Conservation (phyloP, 2,888 invertebrate species). For the Stomorhina lunata region DNA sequence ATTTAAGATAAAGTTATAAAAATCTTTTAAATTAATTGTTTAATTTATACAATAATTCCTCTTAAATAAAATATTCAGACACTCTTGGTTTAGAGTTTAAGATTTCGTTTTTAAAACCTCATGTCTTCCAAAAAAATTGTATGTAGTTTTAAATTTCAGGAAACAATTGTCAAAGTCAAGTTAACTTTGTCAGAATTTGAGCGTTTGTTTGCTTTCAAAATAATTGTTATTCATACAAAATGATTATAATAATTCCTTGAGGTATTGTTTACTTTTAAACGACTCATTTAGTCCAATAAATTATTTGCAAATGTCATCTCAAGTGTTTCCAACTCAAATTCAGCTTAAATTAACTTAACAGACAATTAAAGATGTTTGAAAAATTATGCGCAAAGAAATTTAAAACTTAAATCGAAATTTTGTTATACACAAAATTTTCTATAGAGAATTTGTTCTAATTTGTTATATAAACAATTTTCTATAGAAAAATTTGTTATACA, state of each 20-base stretch:
- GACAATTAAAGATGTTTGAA: slow-evolving; percentile 4
- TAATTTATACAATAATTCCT: no score
- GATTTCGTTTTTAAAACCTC: not conserved
- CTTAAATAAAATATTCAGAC: no score
- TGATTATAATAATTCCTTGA: slow-evolving; percentile 13
- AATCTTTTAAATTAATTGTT: not conserved
- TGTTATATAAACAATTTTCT: no score
- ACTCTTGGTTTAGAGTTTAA: no score
- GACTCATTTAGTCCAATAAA: slow-evolving; percentile 24
- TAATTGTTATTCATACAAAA: slow-evolving; percentile 29
- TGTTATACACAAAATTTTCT: no score
- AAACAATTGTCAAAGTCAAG: not conserved
- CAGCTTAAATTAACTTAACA: slow-evolving; percentile 27
- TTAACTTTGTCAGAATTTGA: no score
- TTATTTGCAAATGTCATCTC: slow-evolving; percentile 28
- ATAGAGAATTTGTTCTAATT: no score
- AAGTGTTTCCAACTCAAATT: slow-evolving; percentile 12
- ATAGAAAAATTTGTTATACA: no score
- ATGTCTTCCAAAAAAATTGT: no score
- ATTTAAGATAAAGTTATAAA: not conserved
- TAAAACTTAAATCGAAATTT: no score
- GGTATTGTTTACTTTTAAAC: slow-evolving; percentile 24
- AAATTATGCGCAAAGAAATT: no score
- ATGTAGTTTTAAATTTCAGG: not conserved
- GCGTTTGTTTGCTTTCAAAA: not conserved